phyloP scores from a whole-genome alignment of 1,140 invertebrate species.

The Drusus annulatus region DNA sequence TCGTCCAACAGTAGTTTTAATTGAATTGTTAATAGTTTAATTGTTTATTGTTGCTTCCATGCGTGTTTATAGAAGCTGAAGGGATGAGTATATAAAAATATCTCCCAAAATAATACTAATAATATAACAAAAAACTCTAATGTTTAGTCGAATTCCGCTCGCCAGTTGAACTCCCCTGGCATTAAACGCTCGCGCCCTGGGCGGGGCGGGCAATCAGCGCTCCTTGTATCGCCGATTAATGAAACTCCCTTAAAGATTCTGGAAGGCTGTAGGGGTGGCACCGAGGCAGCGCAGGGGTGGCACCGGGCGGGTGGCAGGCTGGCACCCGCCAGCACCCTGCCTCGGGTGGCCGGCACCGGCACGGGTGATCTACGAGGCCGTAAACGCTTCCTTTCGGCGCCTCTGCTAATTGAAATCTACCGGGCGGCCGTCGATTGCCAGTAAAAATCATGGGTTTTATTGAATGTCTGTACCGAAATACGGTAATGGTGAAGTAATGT shows the following conservation, averaged over 20 bases:
- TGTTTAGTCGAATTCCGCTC: neutral
- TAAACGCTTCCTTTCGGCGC: constrained; percentile 33
- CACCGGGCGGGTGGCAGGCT: constrained; percentile 23
- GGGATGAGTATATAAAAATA: too few relatives aligned
- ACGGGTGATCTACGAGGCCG: constrained; percentile 34
- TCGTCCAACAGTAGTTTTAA: too few relatives aligned
- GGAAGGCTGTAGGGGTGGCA: too few relatives aligned
- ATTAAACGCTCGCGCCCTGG: constrained; percentile 3
- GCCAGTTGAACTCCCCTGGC: neutral
- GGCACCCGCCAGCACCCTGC: neutral
- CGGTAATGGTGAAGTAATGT: too few relatives aligned
- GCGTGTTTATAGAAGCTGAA: too few relatives aligned
- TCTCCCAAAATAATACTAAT: too few relatives aligned
- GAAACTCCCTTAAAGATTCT: constrained; percentile 50
- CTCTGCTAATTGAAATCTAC: constrained; percentile 34
- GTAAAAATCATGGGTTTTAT: neutral
- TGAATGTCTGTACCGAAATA: too few relatives aligned
- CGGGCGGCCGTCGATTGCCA: constrained; percentile 7
- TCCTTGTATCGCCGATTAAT: constrained; percentile 57
- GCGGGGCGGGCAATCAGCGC: constrained; percentile 52
- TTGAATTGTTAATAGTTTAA: too few relatives aligned
- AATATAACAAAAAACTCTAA: too few relatives aligned
- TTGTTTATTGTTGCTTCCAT: too few relatives aligned
- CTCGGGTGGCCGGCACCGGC: neutral
- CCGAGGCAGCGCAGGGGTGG: neutral